Evolutionary conservation across 35 echinoderm and acorn worm species (phyloP), one percentile per base, ranked within the genome.

Genomic region (Diadema setosum): DNA sequence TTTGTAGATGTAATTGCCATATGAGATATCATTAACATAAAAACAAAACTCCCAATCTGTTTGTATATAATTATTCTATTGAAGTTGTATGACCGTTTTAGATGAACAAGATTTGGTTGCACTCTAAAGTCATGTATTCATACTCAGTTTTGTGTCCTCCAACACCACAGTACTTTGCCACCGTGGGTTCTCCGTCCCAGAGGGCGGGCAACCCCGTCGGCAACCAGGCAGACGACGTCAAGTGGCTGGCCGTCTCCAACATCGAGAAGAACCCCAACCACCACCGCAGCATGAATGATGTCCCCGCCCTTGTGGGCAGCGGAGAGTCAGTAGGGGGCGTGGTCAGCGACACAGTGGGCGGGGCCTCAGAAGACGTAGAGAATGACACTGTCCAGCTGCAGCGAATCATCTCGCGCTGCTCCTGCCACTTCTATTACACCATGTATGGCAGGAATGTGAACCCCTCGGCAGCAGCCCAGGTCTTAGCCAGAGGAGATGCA

Each of bases 271-370:
- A 37, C 33, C 78, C 70, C 26, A 76, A 60, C 59, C 69, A 65
- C 23, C 69, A 86, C 23, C 58, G 67, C 24, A 86, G 45, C 65
- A 76, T 81, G 39, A 93, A 87, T 25, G 95, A 97, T 61, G 78
- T 94, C 46, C 89, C 96, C 4, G 96, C 87, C 60, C 91, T 99
- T 67, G 96, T 99, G 39, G 96, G 96, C 31, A 99, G 96, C 27
- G 96, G 96, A 15, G 92, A 99, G 41, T 99, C 96, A 32, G 96
- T 94, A 31, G 96, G 96, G 14, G 96, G 96, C 6, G 96, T 99
- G 3, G 93, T 99, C 82, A 99, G 82, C 46, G 92, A 99, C 64
- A 99, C 96, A 0, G 96, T 99, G 59, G 96, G 96, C 20, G 88
- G 87, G 8, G 87, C 96, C 0, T 75, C 63, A 1, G 83, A 92